Base-by-base conservation (phyloP, 2,113 vertebrate genomes). In the Chroicocephalus ridibundus region DNA sequence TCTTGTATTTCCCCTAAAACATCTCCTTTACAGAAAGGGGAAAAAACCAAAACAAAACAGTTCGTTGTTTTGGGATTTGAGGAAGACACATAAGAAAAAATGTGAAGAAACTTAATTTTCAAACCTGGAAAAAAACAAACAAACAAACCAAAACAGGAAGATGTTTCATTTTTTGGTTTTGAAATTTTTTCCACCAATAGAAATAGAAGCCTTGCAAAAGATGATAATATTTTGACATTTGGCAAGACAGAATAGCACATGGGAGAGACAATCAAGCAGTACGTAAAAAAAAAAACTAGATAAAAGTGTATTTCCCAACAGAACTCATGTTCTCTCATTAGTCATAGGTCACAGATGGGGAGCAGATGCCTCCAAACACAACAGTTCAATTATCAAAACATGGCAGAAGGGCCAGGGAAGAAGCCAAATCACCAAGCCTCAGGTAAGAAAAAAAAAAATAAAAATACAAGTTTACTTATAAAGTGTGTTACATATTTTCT, bases 351-450 rank as follows among this genome's bases (percentile, higher is more conserved):
- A 93, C 57, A 94, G 61, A 92, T 72, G 26, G 61, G 51, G 15
- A 96, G 42, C 34, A 97, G 79, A 94, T 87, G 77, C 52, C 83
- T 94, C 89, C 66, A 84, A 68, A 88, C 11, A 52, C 51, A 79
- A n/a, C 54, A 83, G 51, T 76, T 92, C 72, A 38, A 71, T 38
- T 44, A 93, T 25, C 26, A 81, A 90, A 95, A 86, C 70, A 89
- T 3, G 18, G 54, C 58, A 96, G 42, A 77, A 93, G 22, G 21
- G n/a, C 40, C 29, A 86, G 7, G 6, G 34, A 88, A 82, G 46
- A 87, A 90, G 46, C 21, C 55, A 86, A 77, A 86, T 75, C 62
- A 89, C 55, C 70, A 77, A 64, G 42, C 34, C 44, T 38, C 40
- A 52, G 51, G 47, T 66, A 81, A 87, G 52, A 22, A 71, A 22